Base-by-base conservation (phyloP, 2,113 vertebrate species). In the Columba janthina region DNA sequence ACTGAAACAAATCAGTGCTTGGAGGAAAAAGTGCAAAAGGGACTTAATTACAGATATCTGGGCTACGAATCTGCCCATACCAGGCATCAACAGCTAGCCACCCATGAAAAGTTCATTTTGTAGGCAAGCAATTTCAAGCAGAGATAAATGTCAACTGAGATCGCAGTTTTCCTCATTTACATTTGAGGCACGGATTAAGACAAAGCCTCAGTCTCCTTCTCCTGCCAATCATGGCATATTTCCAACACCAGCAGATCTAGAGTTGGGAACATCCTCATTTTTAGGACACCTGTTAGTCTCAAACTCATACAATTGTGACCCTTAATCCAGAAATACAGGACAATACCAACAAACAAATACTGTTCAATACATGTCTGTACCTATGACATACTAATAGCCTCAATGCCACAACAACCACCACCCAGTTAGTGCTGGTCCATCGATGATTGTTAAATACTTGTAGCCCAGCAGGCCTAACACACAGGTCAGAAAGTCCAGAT, bases 361-460 rank as follows among this genome's bases (percentile, higher is more conserved):
- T 29, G 10, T 25, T 36, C 60, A 53, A 32, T 38, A 81, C 80
- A n/a, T 51, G 54, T 16, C 11, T 70, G 7, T 26, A 73, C 24
- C 19, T 34, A 8, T 20, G 22, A 66, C 19, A 42, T 16, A 76
- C 9, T 26, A 83, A 70, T 15, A 73, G 32, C 21, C 50, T 5
- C 15, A 83, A 79, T 9, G 29, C 25, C 70, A 64, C 53, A 88
- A 64, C 9, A 16, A 13, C 19, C 21, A 54, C 11, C 16, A 28
- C 10, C 6, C 71, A 64, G 53, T 51, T 79, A 78, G 26, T 40
- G 32, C 75, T 29, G 19, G 56, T 54, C 12, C 65, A 46, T 3
- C 0, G 0, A 29, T 2, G 0, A 80, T 0, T 73, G 54, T 15
- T 51, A 53, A 80, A 88, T 11, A 60, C 34, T 12, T 48, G 51